Conservation (phyloP, 1,140 invertebrate genomes). For the Pissodes strobi region DNA sequence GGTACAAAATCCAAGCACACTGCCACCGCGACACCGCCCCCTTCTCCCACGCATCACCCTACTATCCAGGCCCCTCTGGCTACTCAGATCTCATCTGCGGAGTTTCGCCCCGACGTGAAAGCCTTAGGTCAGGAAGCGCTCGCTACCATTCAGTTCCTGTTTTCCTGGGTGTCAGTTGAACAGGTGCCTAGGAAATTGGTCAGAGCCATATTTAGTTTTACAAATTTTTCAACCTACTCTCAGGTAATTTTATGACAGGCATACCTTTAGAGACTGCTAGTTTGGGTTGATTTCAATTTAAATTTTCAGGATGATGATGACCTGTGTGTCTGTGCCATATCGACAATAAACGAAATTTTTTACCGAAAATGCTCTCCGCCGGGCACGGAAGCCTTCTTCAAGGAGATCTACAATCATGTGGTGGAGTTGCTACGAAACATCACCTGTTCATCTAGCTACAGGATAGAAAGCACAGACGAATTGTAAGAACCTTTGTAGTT, state of each 20-base stretch:
- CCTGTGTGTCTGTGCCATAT: conserved; percentile 78
- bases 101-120: conserved; percentile 47
- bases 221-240: conserved; percentile 63
- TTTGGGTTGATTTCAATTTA: no score
- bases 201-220: conserved; percentile 74
- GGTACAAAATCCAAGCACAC: conserved; percentile 58
- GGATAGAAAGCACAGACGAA: conserved; percentile 41
- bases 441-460: conserved; percentile 47
- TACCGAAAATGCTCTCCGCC: conserved; percentile 84
- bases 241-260: no score
- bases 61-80: conserved; percentile 32
- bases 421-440: conserved; percentile 62
- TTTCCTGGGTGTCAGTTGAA: conserved; percentile 83
- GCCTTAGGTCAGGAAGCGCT: conserved; percentile 56
- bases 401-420: conserved; percentile 71
- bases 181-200: conserved; percentile 73
- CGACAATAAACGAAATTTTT: conserved; percentile 86
- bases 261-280: no score
- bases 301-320: conserved; percentile 63
- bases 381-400: conserved; percentile 72
- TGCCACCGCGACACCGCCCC: conserved; percentile 72
- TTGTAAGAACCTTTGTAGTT: no score
- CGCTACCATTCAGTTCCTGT: conserved; percentile 80
- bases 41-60: conserved; percentile 64
- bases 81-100: conserved; percentile 41